phyloP scores from a whole-genome alignment of 2,113 vertebrate genomes.

The Etia nguti region DNA sequence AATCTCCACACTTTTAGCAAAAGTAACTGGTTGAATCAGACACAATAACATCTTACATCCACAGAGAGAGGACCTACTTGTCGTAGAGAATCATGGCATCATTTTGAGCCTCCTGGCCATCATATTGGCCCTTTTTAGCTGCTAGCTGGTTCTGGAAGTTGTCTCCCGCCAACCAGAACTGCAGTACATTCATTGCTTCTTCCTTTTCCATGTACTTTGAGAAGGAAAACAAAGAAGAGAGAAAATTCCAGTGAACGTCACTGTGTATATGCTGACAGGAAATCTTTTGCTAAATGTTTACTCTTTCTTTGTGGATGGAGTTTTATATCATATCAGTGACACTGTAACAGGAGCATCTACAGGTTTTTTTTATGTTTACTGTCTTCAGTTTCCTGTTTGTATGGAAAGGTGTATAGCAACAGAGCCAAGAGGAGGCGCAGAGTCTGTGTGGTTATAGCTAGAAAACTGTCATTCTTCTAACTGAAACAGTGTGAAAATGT shows the following conservation, averaged over 20 bases:
- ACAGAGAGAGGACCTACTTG: slow-evolving; percentile 77
- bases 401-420: background rate
- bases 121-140: slow-evolving; percentile 96
- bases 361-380: background rate
- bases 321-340: background rate
- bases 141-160: slow-evolving; percentile 98
- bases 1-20: background rate
- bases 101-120: slow-evolving; percentile 97
- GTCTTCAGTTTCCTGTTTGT: background rate
- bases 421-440: background rate
- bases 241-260: background rate
- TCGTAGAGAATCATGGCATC: slow-evolving; percentile 99
- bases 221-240: background rate
- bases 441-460: background rate
- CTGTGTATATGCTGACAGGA: background rate
- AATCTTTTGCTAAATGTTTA: background rate
- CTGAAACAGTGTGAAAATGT: background rate
- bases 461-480: background rate
- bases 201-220: slow-evolving; percentile 97
- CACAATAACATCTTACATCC: background rate
- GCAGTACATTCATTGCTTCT: slow-evolving; percentile 92
- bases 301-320: background rate
- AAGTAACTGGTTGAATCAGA: background rate
- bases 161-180: slow-evolving; percentile 97
- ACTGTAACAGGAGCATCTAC: background rate